Base-by-base conservation (phyloP, 2,888 invertebrate species). In the Pandemis corylana region DNA sequence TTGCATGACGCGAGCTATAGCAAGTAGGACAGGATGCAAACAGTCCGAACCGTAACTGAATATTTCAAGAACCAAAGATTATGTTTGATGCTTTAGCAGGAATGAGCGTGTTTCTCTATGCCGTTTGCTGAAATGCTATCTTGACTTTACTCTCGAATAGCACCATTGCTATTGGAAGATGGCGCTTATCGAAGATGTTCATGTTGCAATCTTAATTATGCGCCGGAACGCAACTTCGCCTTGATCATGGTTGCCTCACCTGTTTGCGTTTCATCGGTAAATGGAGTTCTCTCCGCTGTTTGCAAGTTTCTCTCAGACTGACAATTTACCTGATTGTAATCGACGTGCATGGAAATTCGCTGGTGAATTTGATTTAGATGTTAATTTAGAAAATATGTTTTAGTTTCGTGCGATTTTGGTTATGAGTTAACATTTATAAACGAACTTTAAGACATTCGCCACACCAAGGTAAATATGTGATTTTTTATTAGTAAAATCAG, bases 261-360 rank as follows among this genome's bases (percentile, higher is more conserved):
- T 89, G 86, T 89, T 89, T 86, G 87, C 84, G 78, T 86, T 89
- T 86, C 85, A 89, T 89, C 82, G 84, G 86, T 84, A 87, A 87
- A 89, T 89, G 84, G 88, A 85, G 77, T 81, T 77, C 80, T 77
- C 78, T 78, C 78, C 79, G 74, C 76, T 85, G 82, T 86, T 84
- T 84, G 84, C 83, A 77, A 77, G 81, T 83, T 81, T 80, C 83
- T 81, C 83, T 81, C 81, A 80, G 77, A 77, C 80, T 77, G 82
- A 81, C 82, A 84, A 85, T 87, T 83, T 84, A 74, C 77, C 78
- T 84, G 82, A 86, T 85, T 83, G 74, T 70, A 65, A 65, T 73
- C 73, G 65, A 61, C 49, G n/a, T 64, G 49, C 63, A 59, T 59
- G 42, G 42, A 44, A 63, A 49, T 51, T 44, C 46, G 10, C 20